phyloP scores from a whole-genome alignment of 2,797 vertebrate genomes.

The Sebastes ruberrimus region DNA sequence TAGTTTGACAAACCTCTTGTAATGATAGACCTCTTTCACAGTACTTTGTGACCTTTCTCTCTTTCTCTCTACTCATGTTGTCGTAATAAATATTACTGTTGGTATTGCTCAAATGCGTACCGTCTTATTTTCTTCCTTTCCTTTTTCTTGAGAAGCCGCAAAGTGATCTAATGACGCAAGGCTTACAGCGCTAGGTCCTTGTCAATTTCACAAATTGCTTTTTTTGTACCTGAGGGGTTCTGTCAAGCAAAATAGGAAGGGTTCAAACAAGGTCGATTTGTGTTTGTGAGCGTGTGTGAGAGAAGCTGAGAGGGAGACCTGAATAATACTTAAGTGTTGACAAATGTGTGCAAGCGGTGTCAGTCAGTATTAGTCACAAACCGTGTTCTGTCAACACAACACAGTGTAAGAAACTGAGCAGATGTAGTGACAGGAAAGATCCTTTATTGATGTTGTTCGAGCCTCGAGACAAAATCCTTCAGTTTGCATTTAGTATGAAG shows the following conservation, averaged over 20 bases:
- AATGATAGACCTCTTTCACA: slow-evolving; percentile 88
- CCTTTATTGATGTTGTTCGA: slow-evolving; percentile 33
- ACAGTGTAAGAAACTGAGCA: background rate
- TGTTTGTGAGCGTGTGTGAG: slow-evolving; percentile 14
- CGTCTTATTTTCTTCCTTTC: slow-evolving; percentile 89
- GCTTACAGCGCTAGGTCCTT: slow-evolving; percentile 74
- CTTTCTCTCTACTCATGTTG: slow-evolving; percentile 90
- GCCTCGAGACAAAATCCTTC: slow-evolving; percentile 8
- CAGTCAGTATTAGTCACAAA: slow-evolving; percentile 23
- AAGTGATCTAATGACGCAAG: slow-evolving; percentile 42
- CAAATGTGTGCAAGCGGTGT: slow-evolving; percentile 24
- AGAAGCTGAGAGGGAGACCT: background rate
- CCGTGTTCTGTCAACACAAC: slow-evolving; percentile 3
- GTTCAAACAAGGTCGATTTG: slow-evolving; percentile 29
- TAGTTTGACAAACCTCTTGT: slow-evolving; percentile 90
- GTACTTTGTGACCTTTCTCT: slow-evolving; percentile 93
- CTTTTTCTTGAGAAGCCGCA: slow-evolving; percentile 42
- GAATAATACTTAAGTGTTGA: slow-evolving; percentile 31
- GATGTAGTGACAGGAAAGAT: slow-evolving; percentile 4
- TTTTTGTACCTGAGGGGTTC: slow-evolving; percentile 51
- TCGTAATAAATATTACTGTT: slow-evolving; percentile 99
- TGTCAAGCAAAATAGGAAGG: slow-evolving; percentile 53
- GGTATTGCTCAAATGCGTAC: slow-evolving; percentile 95
- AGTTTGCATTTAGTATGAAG: slow-evolving; percentile 16
- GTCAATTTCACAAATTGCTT: slow-evolving; percentile 90